Base-by-base conservation (phyloP, 2,113 vertebrate species). In the Zosterops borbonicus region DNA sequence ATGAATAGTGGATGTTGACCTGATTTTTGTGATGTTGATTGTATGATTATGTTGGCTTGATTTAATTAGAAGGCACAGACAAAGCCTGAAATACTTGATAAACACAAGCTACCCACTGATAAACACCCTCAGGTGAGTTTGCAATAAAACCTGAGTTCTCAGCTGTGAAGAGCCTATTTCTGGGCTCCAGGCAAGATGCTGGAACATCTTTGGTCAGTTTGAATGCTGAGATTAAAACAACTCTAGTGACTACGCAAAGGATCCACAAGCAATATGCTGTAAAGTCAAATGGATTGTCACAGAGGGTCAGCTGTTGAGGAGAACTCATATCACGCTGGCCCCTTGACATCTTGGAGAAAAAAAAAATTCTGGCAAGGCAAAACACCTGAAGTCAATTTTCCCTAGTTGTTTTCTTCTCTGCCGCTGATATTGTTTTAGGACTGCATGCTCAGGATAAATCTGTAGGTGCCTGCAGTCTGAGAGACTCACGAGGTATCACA, bases 1-100 rank as follows among this genome's bases (percentile, higher is more conserved):
- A 89, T 81, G 91, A 89, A 29, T 46, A 84, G 60, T n/a, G 39
- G 75, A 60, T 11, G 8, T 68, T 96, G 94, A 94, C 94, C 91
- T 56, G 22, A 8, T 95, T 97, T 92, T 94, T 71, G 42, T 41
- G 27, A 64, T 79, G 77, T 29, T 47, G 80, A 74, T 75, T 90
- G 33, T 81, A 75, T 62, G 58, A 92, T 70, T 81, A 68, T 65
- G 27, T 81, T 73, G 44, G 44, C 69, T 94, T 77, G 60, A 52
- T 94, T 95, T 92, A 94, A 95, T 94, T 89, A 70, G 44, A 84
- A 79, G 58, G 69, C 41, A 55, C 19, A 52, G 17, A 29, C 52
- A 94, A 84, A 84, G 59, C 52, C 77, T 67, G n/a, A 92, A 91
- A 84, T 42, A 39, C 16, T 87, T 77, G 35, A 19, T 70, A 80